Base-by-base conservation (phyloP, 2,113 vertebrate species). In the Cettia cetti region DNA sequence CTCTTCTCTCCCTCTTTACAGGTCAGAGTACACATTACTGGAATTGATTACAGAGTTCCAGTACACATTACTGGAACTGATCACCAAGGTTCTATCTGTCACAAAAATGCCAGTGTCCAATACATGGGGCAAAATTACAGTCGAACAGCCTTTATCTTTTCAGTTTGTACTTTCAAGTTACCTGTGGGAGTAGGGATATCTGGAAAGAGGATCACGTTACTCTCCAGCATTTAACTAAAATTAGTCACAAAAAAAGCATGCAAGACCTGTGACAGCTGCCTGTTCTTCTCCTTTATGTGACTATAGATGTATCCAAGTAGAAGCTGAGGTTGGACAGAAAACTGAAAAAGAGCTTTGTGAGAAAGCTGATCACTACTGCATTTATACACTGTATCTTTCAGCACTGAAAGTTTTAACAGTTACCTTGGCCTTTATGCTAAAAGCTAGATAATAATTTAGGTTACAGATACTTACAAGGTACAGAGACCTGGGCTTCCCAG, bases 1-100 rank as follows among this genome's bases (percentile, higher is more conserved):
- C 72, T 91, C 72, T 91, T 64, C 82, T 80, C 93, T 78, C 79
- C 66, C 57, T 92, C 63, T 96, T 49, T 61, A 82, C 71, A 96
- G 75, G 90, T 69, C 39, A 40, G 49, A 96, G 61, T 20, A 82
- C 7, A 68, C 27, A 54, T 57, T 96, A 81, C 30, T 84, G 83
- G 33, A 83, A 31, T 49, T 89, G 91, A 94, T 79, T 45, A 45
- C 44, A 10, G 9, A 45, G 44, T 21, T 45, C 44, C 44, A 11
- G 74, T 20, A 85, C 8, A 72, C 30, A 52, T 57, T 96, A 81
- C 27, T 84, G 83, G 33, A 83, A 31, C 52, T 87, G 91, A 94
- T 79, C 76, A 74, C 42, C 22, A 85, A 44, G 52, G 90, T 76
- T 94, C 91, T 57, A 89, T 69, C 85, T 88, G 83, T 42, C 89